Evolutionary conservation across 1,140 invertebrate species (phyloP).

Genomic region (Pteromalus puparum): DNA sequence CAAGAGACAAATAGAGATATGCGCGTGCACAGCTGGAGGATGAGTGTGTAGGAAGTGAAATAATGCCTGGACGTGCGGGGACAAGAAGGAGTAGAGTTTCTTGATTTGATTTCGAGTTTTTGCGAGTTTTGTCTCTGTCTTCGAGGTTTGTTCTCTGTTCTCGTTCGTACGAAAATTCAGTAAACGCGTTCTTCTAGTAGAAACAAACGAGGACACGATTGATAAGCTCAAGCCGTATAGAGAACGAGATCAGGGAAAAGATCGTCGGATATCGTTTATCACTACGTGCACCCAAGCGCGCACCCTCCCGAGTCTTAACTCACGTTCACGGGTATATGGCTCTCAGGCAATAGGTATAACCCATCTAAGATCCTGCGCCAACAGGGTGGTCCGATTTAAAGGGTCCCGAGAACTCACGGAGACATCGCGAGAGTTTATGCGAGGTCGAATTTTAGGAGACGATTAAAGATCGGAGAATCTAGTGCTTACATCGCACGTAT

Average conservation of each 20-base stretch:
- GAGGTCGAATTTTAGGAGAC: too few relatives aligned
- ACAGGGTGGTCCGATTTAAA: constrained; percentile 22
- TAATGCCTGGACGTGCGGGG: not conserved
- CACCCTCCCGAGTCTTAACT: too few relatives aligned
- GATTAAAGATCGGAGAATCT: too few relatives aligned
- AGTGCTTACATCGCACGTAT: too few relatives aligned
- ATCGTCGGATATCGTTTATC: not conserved
- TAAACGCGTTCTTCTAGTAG: too few relatives aligned
- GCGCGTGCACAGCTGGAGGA: not conserved
- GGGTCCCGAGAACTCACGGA: not conserved
- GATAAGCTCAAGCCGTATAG: too few relatives aligned
- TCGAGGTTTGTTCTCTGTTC: not conserved
- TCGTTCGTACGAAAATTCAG: too few relatives aligned
- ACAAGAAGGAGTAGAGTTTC: not conserved
- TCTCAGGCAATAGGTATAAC: too few relatives aligned
- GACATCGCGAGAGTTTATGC: too few relatives aligned
- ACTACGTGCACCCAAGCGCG: not conserved
- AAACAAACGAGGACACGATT: too few relatives aligned
- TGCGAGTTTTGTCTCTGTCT: not conserved
- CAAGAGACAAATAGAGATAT: constrained; percentile 7
- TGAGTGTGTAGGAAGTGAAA: constrained; percentile 1
- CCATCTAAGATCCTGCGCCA: not conserved
- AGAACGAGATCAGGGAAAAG: too few relatives aligned
- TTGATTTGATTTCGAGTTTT: not conserved
- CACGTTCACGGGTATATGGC: too few relatives aligned